Base-by-base conservation (phyloP, 92 coral and sea anemone species). In the Zoanthus solanderi region DNA sequence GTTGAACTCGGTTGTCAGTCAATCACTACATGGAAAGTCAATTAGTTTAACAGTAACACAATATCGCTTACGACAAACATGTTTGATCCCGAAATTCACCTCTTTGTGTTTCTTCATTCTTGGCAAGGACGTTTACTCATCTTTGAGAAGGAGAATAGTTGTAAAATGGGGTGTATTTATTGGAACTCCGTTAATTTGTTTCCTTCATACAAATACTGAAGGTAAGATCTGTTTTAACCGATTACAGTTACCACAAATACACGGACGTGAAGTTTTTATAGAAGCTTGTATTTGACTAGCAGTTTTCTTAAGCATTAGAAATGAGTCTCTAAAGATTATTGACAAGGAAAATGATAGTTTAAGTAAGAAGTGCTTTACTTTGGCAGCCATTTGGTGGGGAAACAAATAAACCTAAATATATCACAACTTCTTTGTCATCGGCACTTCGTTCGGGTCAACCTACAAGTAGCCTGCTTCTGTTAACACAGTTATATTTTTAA, bases 31-130 rank as follows among this genome's bases (percentile, higher is more conserved):
- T 23, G 23, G 23, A 23, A 23, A 23, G 23, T 23, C 75, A 89
- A 94, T 94, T 89, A 93, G 91, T 72, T 58, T 58, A 87, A 89
- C 89, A 89, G 98, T 77, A 93, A 89, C 83, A 89, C 88, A 95
- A 95, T 93, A 93, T 92, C 88, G 12, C 65, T 44, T 44, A 28
- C 34, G 84, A 9, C 56, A 75, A 63, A 65, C 73, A 79, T 80
- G 85, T 63, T 80, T 80, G 85, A 42, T 80, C 63, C 68, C 23
- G 23, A 23, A 23, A 23, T 23, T 23, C 0, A 23, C 23, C 23
- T 23, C 23, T 23, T 23, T 23, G 23, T 23, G 23, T 23, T 57
- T 63, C 50, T 11, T 61, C 11, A 16, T 58, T 18, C 85, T 80
- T 45, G 75, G 58, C 60, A 63, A 11, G 37, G 42, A 65, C 85